Percentiles rank a stretch among this genome's conserved stretches.
These are phyloP conservation scores for Amphipoea lucens DNA, from an alignment of 2,888 invertebrate species.

Conservation along the genomic window DNA sequence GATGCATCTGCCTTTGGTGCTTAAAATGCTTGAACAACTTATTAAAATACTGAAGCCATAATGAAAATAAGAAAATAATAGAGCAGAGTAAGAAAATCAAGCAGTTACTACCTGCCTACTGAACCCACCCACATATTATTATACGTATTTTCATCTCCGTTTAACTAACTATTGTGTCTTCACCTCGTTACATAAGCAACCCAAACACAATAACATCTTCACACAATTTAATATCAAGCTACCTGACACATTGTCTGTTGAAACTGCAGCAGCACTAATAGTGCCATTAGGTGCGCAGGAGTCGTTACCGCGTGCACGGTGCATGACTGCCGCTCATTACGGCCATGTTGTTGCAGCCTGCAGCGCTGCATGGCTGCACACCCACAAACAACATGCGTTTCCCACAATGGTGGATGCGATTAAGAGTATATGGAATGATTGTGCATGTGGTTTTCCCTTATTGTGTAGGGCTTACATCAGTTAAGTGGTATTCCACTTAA, in stretches of 20 bases:
- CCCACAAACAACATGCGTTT: constrained; percentile 20
- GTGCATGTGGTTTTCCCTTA: neutral
- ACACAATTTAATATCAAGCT: constrained; percentile 23
- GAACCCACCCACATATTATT: neutral
- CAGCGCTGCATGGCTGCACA: constrained; percentile 46
- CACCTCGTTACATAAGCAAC: constrained; percentile 4
- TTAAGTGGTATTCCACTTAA: neutral
- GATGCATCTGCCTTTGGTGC: neutral
- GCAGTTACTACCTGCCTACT: neutral
- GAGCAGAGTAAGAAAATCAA: neutral
- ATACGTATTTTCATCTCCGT: neutral
- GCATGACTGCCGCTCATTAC: constrained; percentile 52
- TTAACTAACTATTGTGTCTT: constrained; percentile 14
- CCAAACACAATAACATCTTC: constrained; percentile 32
- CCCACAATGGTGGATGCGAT: constrained; percentile 31
- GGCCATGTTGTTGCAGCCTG: constrained; percentile 50
- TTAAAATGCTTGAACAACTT: neutral
- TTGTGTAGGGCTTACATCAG: neutral
- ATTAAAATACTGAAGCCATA: neutral
- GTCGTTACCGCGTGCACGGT: constrained; percentile 38
- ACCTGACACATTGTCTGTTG: constrained; percentile 31
- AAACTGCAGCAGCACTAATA: constrained; percentile 37
- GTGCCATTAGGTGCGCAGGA: constrained; percentile 33
- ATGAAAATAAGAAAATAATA: neutral
- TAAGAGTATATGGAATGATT: constrained; percentile 6